A percentile compares a stretch with the other conserved stretches of the same genome.
Evolutionary conservation across 2,113 vertebrate genomes (phyloP).

Genomic region (Serilophus lunatus): DNA sequence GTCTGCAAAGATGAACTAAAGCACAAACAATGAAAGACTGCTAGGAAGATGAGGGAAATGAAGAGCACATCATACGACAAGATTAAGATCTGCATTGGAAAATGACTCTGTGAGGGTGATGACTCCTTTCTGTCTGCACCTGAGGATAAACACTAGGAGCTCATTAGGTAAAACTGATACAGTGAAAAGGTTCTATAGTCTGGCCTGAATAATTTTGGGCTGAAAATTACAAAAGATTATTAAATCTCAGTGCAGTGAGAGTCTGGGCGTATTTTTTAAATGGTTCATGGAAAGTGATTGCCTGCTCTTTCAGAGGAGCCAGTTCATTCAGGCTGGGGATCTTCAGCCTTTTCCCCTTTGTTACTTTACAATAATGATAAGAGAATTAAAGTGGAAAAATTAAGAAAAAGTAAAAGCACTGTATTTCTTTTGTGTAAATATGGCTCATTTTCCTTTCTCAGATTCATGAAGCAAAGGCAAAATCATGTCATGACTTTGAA

Average conservation of each 20-base stretch:
- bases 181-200: not conserved
- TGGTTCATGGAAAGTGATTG: not conserved
- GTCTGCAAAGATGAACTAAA: not conserved
- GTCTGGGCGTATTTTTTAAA: not conserved
- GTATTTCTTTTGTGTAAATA: not conserved
- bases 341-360: not conserved
- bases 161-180: not conserved
- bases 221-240: not conserved
- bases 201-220: not conserved
- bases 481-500: not conserved
- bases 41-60: not conserved
- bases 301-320: not conserved
- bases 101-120: not conserved
- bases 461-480: not conserved
- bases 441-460: not conserved
- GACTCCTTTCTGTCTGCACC: constrained; percentile 2
- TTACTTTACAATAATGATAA: not conserved
- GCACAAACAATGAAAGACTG: not conserved
- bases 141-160: constrained; percentile 1
- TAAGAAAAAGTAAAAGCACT: not conserved
- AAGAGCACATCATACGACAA: not conserved
- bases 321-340: not conserved
- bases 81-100: not conserved
- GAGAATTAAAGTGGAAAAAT: not conserved
- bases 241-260: not conserved